Base-by-base conservation (phyloP, 2,797 vertebrate species). In the Taenioides sp. region DNA sequence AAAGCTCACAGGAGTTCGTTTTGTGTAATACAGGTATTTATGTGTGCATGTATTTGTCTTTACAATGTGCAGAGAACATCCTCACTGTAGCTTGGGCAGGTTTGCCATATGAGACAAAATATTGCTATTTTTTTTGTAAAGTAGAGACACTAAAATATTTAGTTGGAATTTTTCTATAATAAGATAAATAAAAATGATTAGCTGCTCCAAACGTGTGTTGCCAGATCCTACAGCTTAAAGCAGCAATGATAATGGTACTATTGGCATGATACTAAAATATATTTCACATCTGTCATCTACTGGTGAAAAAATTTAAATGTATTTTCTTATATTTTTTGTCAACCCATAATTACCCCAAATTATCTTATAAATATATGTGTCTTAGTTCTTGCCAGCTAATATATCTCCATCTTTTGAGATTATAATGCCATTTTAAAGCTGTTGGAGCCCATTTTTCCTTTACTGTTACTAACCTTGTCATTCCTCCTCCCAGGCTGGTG, bases 401-500 rank as follows among this genome's bases (percentile, higher is more conserved):
- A 7, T n/a, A 6, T n/a, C 1, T 54, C 50, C 50, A 54, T 54
- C 6, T 47, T 3, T 16, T 47, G 43, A 47, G 20, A 54, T 22
- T 54, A 54, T n/a, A n/a, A 7, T n/a, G 50, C 50, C 7, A 1
- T n/a, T 57, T 57, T 16, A 25, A 57, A 12, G 9, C 9, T 55
- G n/a, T 4, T 22, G 54, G n/a, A 55, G 54, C 54, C 17, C 50
- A 12, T 57, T 11, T 57, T 23, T 4, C 54, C 40, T 43, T 47
- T 47, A 17, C 43, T 16, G 16, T 47, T 16, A 3, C 23, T 58
- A n/a, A 58, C 22, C 22, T 58, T 58, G 12, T 58, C 55, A 25
- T 58, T 49, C 31, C 57, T 75, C 61, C 49, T 2, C 0, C 16
- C 78, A 97, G 96, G 81, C 89, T 97, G 70, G 95, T 97, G 88